phyloP scores from a whole-genome alignment of 2,888 invertebrate genomes.

The Plebejus argus region DNA sequence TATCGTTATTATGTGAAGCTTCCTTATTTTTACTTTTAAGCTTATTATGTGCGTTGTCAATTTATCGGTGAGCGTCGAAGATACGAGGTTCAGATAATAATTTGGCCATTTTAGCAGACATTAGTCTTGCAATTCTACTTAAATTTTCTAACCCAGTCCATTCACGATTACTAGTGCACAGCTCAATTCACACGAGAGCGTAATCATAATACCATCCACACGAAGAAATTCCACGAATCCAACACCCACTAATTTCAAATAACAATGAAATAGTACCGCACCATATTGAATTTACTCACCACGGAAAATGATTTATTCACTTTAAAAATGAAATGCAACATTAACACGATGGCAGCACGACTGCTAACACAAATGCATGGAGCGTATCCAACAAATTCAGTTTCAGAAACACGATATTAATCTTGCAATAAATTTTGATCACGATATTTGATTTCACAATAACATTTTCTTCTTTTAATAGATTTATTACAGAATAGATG shows the following conservation, averaged over 20 bases:
- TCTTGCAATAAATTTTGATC: conserved; percentile 21
- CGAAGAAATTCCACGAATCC: conserved; percentile 78
- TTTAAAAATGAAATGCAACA: conserved; percentile 39
- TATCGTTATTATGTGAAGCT: conserved; percentile 24
- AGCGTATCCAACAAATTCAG: conserved; percentile 4
- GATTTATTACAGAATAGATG: conserved; percentile 51
- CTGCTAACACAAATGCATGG: conserved; percentile 72
- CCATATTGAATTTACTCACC: conserved; percentile 30
- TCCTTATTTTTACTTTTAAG: conserved; percentile 1
- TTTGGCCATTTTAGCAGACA: conserved; percentile 57
- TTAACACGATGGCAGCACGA: conserved; percentile 54
- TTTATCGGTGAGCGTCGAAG: background rate
- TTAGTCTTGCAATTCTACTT: conserved; percentile 71
- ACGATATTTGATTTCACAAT: conserved; percentile 27
- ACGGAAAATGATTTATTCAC: conserved; percentile 36
- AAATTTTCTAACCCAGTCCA: conserved; percentile 62
- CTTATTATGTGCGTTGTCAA: background rate
- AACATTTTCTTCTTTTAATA: conserved; percentile 40
- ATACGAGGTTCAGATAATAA: conserved; percentile 26
- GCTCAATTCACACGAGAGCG: conserved; percentile 48
- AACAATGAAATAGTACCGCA: conserved; percentile 31
- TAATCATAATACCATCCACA: conserved; percentile 38
- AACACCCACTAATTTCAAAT: conserved; percentile 55
- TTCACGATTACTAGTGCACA: conserved; percentile 77
- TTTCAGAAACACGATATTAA: conserved; percentile 21